Base-by-base conservation (phyloP, 1,140 invertebrate genomes). In the Hyposmocoma kahamanoa region DNA sequence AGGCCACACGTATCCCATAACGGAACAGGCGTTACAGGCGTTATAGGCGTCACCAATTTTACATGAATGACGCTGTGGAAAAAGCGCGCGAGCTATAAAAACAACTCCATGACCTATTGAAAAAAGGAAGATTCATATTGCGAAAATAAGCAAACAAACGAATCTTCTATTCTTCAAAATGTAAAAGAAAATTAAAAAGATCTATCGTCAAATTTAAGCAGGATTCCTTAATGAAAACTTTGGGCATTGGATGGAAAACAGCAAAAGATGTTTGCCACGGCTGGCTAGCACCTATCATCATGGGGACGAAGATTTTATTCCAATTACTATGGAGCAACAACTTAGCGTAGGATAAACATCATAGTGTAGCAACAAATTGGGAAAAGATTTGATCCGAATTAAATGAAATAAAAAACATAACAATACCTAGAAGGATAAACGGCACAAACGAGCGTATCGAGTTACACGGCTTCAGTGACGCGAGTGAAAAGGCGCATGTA, bases 281-380 rank as follows among this genome's bases (percentile, higher is more conserved):
- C 10, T 72, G 64, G 60, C 47, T 75, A 17, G 32, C 64, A 17
- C 69, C 69, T 42, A 20, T 69, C 6, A 63, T 52, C 1, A 18
- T 67, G 15, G 18, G 21, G 21, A 44, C 60, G n/a, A 67, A 67
- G 45, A 26, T 50, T 2, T 22, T 67, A 18, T 53, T 66, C 8
- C 59, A 67, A 55, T 34, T 46, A 11, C 21, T 62, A n/a, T 67
- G 61, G 61, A 22, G 43, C 1, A 21, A 26, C 21, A 42, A 45
- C 13, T 1, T 59, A 6, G 34, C 41, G 21, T 67, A 61, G 61
- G 58, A 67, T 41, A 53, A 61, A 9, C 10, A 36, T n/a, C n/a
- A n/a, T n/a, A 22, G 18, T 61, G 10, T 44, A 42, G 4, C 3
- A 15, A n/a, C 22, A 55, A 15, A 34, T 64, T 5, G 21, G 17